Percentiles rank a stretch among this genome's conserved stretches.
Conservation (phyloP, 2,113 vertebrate species). For the Balaeniceps rex region DNA sequence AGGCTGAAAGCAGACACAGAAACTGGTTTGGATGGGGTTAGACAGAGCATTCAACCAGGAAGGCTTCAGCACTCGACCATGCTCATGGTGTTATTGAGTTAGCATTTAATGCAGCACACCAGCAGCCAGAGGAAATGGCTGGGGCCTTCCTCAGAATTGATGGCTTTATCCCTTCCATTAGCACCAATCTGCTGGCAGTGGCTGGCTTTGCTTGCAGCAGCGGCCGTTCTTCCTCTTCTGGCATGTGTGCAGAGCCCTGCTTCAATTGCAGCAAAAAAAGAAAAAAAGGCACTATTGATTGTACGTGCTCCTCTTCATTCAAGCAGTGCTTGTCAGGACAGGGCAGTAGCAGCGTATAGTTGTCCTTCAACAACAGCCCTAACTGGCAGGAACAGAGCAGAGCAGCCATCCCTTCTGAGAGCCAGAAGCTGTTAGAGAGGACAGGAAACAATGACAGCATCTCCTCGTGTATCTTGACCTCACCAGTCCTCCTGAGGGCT, state of each 20-base stretch:
- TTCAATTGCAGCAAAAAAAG: not conserved
- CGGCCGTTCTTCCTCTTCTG: not conserved
- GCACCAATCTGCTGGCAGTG: not conserved
- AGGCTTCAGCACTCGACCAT: not conserved
- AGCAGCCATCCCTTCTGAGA: not conserved
- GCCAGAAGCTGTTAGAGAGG: not conserved
- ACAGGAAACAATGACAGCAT: not conserved
- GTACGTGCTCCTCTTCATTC: not conserved
- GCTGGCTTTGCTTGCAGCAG: not conserved
- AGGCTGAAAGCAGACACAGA: not conserved
- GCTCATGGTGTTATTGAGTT: not conserved
- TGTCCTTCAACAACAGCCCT: not conserved
- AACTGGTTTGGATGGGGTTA: not conserved
- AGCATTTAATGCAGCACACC: not conserved
- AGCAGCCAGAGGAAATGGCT: not conserved
- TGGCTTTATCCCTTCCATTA: not conserved
- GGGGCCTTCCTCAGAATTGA: not conserved
- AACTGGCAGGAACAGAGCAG: not conserved
- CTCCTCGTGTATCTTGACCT: not conserved
- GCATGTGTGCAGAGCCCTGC: not conserved
- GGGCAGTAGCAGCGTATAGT: not conserved
- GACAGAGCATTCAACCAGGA: not conserved
- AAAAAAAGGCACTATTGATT: no score
- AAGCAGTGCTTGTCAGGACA: not conserved
- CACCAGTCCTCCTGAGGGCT: not conserved